Conservation (phyloP, 30 jellyfish, hydroid and myxozoan species). For the Haliclystus octoradiatus region DNA sequence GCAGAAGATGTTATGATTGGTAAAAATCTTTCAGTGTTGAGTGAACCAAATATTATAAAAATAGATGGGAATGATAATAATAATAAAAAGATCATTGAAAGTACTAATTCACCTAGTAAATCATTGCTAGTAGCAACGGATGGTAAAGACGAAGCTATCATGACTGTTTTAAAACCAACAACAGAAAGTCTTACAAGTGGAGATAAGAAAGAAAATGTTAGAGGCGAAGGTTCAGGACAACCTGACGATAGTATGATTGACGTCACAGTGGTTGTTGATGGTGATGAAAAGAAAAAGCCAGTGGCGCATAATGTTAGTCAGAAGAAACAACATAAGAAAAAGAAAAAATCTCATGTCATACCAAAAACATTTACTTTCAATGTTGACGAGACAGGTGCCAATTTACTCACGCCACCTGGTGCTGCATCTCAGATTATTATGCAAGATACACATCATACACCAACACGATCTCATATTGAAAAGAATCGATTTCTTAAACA, state of each 20-base stretch:
- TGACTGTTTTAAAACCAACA: neutral
- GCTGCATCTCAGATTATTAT: too few species aligned
- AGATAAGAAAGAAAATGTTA: neutral
- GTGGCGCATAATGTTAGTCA: slow-evolving; percentile 18
- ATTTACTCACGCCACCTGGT: neutral
- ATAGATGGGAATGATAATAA: neutral
- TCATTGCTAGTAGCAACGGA: neutral
- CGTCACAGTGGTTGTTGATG: slow-evolving; percentile 55
- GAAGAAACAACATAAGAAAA: slow-evolving; percentile 5
- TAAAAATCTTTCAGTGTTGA: neutral
- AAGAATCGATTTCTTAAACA: neutral
- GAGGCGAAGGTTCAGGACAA: neutral
- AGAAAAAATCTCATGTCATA: neutral
- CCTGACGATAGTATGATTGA: slow-evolving; percentile 31
- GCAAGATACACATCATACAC: neutral
- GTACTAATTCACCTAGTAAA: neutral
- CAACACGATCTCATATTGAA: neutral
- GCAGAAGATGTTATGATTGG: neutral
- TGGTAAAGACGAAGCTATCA: neutral
- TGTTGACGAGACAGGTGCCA: slow-evolving; percentile 7
- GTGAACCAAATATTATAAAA: too few species aligned
- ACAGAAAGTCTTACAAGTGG: neutral
- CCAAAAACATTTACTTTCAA: slow-evolving; percentile 15
- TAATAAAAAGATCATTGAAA: neutral
- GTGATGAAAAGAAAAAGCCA: slow-evolving; percentile 12